Base-by-base conservation (phyloP, 1,140 invertebrate genomes). In the Plodia interpunctella region DNA sequence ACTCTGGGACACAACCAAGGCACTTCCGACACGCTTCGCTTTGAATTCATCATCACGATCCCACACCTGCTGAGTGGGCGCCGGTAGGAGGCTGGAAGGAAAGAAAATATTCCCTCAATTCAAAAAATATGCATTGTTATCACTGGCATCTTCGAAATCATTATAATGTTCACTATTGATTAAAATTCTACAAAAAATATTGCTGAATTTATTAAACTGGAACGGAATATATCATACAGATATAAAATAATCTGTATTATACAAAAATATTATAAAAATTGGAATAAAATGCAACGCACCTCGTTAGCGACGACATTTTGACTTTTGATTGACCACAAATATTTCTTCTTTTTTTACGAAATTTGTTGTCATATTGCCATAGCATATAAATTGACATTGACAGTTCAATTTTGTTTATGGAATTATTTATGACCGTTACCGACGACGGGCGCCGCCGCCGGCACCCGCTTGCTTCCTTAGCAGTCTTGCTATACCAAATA, bases 31-130 rank as follows among this genome's bases (percentile, higher is more conserved):
- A 49, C 92, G 90, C 64, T 93, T 92, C 32, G 93, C 90, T 67
- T 94, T 93, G 62, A 93, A 91, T 79, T 97, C 96, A 89, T 98
- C 96, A 78, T 98, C 97, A 70, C 95, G 90, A 78, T 98, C 97
- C 94, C 95, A 97, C 32, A 96, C 92, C 18, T 94, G 91, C 88
- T 98, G 96, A 0, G 93, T 94, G 0, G 97, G 97, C 50, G 94
- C 92, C 51, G 97, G 97, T 59, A 98, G 88, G 60, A 97, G 88
- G 72, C 95, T 97, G 59, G 44, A 85, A 84, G 30, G 51, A 61
- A 44, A 38, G 19, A 55, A 55, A 25, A 25, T 17, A 32, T 10
- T 32, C 11, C 21, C 30, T 10, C 30, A 32, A 32, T 11, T 1
- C 30, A 32, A 32, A 11, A 32, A 32, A 11, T 5, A 32, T 1